Base-by-base conservation (phyloP, 2,888 invertebrate species). In the Pherbina coryleti region DNA sequence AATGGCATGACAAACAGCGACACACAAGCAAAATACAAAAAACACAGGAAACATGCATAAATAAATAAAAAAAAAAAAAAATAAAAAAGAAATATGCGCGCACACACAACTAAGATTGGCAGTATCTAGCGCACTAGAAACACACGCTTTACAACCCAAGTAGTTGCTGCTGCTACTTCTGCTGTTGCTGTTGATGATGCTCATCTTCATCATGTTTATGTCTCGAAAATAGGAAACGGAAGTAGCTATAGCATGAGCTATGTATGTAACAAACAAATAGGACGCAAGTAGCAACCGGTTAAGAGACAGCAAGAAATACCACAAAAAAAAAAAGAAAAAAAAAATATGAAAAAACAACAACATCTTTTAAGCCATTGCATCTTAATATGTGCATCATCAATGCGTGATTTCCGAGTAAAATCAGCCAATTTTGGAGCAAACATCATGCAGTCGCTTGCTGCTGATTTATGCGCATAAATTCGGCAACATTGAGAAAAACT, bases 401-500 rank as follows among this genome's bases (percentile, higher is more conserved):
- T 44, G 44, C 67, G 22, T 44, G 25, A 28, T 71, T 53, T 71
- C 37, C n/a, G 19, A 71, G 8, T 49, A 17, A 49, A 69, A 49
- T n/a, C 44, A 44, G 44, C 44, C 71, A 53, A 71, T 28, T 53
- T 53, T 53, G 17, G 19, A 19, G n/a, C 19, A 55, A 8, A 19
- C n/a, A 7, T 7, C 55, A 55, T n/a, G 8, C 55, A 55, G 55
- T 9, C n/a, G 55, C 55, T 19, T 55, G 55, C 55, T 55, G 53
- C 19, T 73, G 60, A 62, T 62, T 73, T 73, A 62, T 73, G 62
- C 51, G 62, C 62, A 62, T 28, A 62, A 73, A 75, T 51, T 73
- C 14, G 25, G 44, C 17, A 69, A 49, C 19, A 37, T 4, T n/a
- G n/a, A 11, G 44, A 11, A 5, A 4, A 55, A 55, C 55, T 19